These are phyloP conservation scores for Aphaenogaster rudis DNA, from an alignment of 1,140 invertebrate genomes.

Conservation along the genomic window DNA sequence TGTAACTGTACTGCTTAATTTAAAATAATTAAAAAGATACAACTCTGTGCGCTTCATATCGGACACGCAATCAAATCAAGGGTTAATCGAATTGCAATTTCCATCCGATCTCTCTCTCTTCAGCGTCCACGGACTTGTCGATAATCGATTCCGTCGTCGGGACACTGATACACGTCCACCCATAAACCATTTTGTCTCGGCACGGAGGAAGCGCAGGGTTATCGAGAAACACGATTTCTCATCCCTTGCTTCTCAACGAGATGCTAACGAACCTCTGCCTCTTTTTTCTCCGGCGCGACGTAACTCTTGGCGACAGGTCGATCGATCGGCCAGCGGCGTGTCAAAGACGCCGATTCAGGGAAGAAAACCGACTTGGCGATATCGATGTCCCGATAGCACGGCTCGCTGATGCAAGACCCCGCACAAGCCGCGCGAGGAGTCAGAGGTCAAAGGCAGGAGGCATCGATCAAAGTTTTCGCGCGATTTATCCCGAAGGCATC, in stretches of 20 bases:
- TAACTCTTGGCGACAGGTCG: conserved; percentile 41
- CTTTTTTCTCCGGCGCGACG: conserved; percentile 16
- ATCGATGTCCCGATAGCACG: conserved; percentile 74
- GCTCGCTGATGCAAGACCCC: conserved; percentile 57
- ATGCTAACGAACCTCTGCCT: conserved; percentile 65
- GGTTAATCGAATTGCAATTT: conserved; percentile 61
- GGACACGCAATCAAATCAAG: conserved; percentile 44
- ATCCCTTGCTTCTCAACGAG: conserved; percentile 59
- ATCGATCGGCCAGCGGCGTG: conserved; percentile 60
- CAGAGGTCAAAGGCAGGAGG: conserved; percentile 67
- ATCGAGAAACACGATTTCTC: conserved; percentile 64
- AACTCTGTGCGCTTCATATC: conserved; percentile 25
- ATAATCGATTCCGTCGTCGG: conserved; percentile 58
- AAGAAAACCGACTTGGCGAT: conserved; percentile 61
- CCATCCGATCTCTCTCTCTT: conserved; percentile 39
- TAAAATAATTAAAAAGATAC: conserved; percentile 45
- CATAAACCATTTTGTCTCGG: conserved; percentile 63
- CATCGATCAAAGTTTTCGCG: conserved; percentile 76
- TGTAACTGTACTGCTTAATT: conserved; percentile 21
- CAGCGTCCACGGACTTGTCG: conserved; percentile 46
- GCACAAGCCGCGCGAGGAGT: conserved; percentile 16
- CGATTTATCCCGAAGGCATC: conserved; percentile 70
- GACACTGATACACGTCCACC: conserved; percentile 65
- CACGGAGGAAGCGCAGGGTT: conserved; percentile 35
- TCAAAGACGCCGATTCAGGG: conserved; percentile 60